Evolutionary conservation across 2,888 invertebrate species (phyloP).

Genomic region (Ennomos quercinarius): DNA sequence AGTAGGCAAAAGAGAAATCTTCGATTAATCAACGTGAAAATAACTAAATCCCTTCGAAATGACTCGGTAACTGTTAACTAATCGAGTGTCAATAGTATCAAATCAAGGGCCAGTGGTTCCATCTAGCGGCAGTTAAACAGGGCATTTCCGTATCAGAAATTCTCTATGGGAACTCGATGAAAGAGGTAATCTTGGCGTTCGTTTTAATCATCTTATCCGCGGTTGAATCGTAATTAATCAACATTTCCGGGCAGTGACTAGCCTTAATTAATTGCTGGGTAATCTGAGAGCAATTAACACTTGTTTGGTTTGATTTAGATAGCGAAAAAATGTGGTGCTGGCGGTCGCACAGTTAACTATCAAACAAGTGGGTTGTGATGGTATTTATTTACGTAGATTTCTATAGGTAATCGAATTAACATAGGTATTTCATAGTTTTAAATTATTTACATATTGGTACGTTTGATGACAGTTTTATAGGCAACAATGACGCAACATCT

Average conservation of each 20-base stretch:
- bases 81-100: slow-evolving; percentile 34
- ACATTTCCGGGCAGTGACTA: slow-evolving; percentile 31
- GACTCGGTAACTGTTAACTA: slow-evolving; percentile 35
- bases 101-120: slow-evolving; percentile 28
- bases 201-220: slow-evolving; percentile 27
- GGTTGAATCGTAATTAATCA: slow-evolving; percentile 36
- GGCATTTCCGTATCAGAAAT: slow-evolving; percentile 38
- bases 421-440: no score
- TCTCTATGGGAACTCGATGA: slow-evolving; percentile 35
- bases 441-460: no score
- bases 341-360: neutral
- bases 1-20: slow-evolving; percentile 27
- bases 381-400: neutral
- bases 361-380: neutral
- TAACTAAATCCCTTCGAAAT: slow-evolving; percentile 23
- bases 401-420: neutral
- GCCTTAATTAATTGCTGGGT: slow-evolving; percentile 33
- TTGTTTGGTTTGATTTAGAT: slow-evolving; percentile 40
- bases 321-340: slow-evolving; percentile 14
- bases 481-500: no score
- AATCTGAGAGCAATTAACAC: slow-evolving; percentile 37
- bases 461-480: no score
- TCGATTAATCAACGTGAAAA: slow-evolving; percentile 35
- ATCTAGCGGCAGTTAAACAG: slow-evolving; percentile 30
- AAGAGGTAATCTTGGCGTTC: slow-evolving; percentile 23